A percentile compares a stretch with the other conserved stretches of the same genome.
Evolutionary conservation across 2,888 invertebrate species (phyloP).

Genomic region (Dascillus cervinus): DNA sequence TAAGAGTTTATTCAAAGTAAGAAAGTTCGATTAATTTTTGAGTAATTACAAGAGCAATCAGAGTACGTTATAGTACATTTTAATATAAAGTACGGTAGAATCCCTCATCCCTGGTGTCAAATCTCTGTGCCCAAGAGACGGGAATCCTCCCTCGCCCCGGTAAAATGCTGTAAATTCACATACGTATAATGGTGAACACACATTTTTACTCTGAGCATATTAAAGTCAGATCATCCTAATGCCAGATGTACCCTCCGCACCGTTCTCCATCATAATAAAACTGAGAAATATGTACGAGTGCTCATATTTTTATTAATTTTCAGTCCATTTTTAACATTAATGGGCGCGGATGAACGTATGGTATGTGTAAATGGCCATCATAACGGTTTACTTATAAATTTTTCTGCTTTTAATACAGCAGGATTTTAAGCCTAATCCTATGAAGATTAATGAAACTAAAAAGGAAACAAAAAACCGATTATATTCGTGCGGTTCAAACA

Average conservation of each 20-base stretch:
- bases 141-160: slow-evolving; percentile 12
- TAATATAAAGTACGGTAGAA: slow-evolving; percentile 11
- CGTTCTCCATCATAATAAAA: slow-evolving; percentile 25
- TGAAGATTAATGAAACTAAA: no score
- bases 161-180: slow-evolving; percentile 32
- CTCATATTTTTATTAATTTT: slow-evolving; percentile 32
- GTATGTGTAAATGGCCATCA: slow-evolving; percentile 25
- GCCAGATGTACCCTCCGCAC: slow-evolving; percentile 17
- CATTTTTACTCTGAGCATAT: slow-evolving; percentile 42
- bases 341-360: slow-evolving; percentile 24
- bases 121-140: slow-evolving; percentile 16
- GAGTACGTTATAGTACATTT: slow-evolving; percentile 9
- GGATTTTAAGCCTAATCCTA: no score
- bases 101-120: slow-evolving; percentile 18
- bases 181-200: slow-evolving; percentile 41
- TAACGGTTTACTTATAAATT: slow-evolving; percentile 27
- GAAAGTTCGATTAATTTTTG: no score
- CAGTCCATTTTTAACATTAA: slow-evolving; percentile 30
- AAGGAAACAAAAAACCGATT: no score
- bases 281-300: slow-evolving; percentile 19
- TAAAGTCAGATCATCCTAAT: slow-evolving; percentile 29
- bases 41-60: slow-evolving; percentile 7
- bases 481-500: no score
- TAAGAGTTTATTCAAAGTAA: no score
- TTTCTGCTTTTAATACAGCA: no score